Base-by-base conservation (phyloP, 2,888 invertebrate genomes). In the Rutpela maculata region DNA sequence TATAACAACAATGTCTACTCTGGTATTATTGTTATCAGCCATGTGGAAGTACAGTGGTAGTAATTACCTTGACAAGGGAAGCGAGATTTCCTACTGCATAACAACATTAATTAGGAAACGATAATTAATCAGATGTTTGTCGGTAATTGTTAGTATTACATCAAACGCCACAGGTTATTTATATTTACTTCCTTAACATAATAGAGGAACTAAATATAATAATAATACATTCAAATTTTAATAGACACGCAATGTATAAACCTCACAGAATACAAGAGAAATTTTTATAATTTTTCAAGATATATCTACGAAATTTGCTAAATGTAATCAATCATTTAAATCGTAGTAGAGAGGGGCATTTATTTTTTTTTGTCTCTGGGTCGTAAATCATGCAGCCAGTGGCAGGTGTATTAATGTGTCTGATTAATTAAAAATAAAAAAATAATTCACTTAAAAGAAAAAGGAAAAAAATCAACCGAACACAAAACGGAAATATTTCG, bases 21-120 rank as follows among this genome's bases (percentile, higher is more conserved):
- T 50, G n/a, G 15, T n/a, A 60, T 26, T 60, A 60, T 60, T 15
- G 15, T 60, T 60, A 60, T 60, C 26, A 60, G n/a, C 26, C n/a
- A 31, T 60, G 60, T 22, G 22, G 60, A 60, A 60, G 12, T 60
- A 60, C 26, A 22, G 26, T 31, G 60, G 26, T 60, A 60, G 26
- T 11, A 35, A 18, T 18, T 63, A 63, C 31, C 31, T 18, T 63
- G 38, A 63, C 63, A 38, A 26, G 63, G 35, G 35, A 63, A 35
- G 38, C 63, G 63, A 31, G 31, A 63, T 63, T 63, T 31, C 63
- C 35, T 63, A 22, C 35, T n/a, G 31, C 31, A 35, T 31, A 63
- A 63, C 63, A 17, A 38, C 17, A 63, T 35, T 38, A 63, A 35
- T 63, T 31, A 63, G 35, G 17, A 63, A 31, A 31, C 2, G n/a